These are phyloP conservation scores for Anthophora plumipes DNA, from an alignment of 2,888 invertebrate species.

Conservation along the genomic window DNA sequence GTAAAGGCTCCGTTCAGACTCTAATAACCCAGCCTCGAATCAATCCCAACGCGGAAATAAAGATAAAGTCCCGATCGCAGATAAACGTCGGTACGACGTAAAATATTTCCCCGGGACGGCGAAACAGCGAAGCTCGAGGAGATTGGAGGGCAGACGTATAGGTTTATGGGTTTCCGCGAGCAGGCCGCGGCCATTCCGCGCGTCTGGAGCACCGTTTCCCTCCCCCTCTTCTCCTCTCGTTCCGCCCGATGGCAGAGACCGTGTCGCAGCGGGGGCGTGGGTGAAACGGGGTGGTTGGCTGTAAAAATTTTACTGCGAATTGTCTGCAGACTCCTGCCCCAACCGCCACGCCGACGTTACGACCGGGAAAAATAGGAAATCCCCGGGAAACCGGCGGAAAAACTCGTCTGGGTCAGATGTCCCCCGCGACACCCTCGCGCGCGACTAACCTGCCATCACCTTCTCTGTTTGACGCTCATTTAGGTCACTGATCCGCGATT, in stretches of 20 bases:
- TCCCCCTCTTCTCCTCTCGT: conserved; percentile 28
- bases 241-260: conserved; percentile 55
- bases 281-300: conserved; percentile 63
- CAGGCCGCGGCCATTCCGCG: conserved; percentile 78
- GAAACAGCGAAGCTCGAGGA: conserved; percentile 63
- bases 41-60: conserved; percentile 60
- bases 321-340: conserved; percentile 83
- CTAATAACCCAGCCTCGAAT: conserved; percentile 58
- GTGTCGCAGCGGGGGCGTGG: conserved; percentile 66
- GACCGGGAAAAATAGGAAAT: conserved; percentile 83
- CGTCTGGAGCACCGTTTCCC: conserved; percentile 77
- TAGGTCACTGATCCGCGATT: conserved; percentile 66
- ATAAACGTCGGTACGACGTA: conserved; percentile 60
- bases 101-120: conserved; percentile 52
- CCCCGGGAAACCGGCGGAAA: conserved; percentile 77
- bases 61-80: conserved; percentile 64
- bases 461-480: conserved; percentile 55
- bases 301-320: conserved; percentile 85
- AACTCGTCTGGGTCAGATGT: conserved; percentile 82
- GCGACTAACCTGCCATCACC: not conserved
- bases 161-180: conserved; percentile 83
- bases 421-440: conserved; percentile 3
- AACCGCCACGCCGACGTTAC: conserved; percentile 80
- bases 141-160: conserved; percentile 76
- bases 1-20: conserved; percentile 48